Evolutionary conservation across 1,140 invertebrate species (phyloP), one percentile per base, ranked within the genome.

Genomic region (Propsilocerus akamusi): DNA sequence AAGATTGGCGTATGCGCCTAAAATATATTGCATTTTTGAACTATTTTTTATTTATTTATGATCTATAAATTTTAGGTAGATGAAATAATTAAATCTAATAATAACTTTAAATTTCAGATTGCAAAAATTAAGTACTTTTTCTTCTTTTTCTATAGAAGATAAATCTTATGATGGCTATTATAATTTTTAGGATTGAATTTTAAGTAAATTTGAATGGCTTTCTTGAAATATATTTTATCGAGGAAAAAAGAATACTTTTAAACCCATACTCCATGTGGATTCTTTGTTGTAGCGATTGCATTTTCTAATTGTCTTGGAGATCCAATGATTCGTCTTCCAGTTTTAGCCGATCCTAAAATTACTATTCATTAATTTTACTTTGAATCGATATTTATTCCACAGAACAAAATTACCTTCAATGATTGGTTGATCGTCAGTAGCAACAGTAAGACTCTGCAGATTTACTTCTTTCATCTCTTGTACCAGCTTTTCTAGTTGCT

Each of bases 241-340:
- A 47, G 5, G 14, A 47, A n/a, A 49, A 26, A 37, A 17, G 52
- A 54, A 48, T 53, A n/a, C n/a, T 14, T 10, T 72, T 74, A 95
- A 32, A 96, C 90, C 91, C 91, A 96, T 48, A 96, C 90, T 23
- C 91, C 91, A 60, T 95, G 89, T 30, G 90, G 90, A 69, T 94
- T 94, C 68, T 93, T 92, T 64, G 85, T 92, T 14, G 89, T 92
- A 34, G 89, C 87, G 46, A 92, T 87, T 26, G 90, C 87, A 66
- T 88, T 93, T 68, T 93, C 88, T 30, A 93, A 67, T 65, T 93
- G 86, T 53, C 89, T 72, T 28, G 89, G 86, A 25, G 87, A 90
- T 14, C 89, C 87, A 56, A 91, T 85, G 68, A 94, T 92, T 64
- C 86, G 80, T 49, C 88, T 91, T 46, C 86, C 86, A 32, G 83